These are phyloP conservation scores for Caenorhabditis sp. DNA, from an alignment of 2,888 invertebrate species.

Conservation along the genomic window DNA sequence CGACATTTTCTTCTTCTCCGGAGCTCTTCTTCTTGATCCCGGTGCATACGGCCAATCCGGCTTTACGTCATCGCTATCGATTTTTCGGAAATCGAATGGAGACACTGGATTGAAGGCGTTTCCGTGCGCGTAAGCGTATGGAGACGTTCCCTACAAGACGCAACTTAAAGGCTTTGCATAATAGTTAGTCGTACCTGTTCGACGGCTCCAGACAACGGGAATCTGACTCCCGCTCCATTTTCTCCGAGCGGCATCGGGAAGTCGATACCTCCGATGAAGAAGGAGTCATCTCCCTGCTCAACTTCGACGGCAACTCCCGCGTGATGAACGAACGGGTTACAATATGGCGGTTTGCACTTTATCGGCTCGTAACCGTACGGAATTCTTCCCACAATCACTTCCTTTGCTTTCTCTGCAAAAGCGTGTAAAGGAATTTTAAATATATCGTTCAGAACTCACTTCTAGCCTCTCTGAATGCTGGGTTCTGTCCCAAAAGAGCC, in stretches of 20 bases:
- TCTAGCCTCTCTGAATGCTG: conserved; percentile 73
- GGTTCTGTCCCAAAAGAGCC: conserved; percentile 70
- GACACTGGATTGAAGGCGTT: conserved; percentile 74
- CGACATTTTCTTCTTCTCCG: conserved; percentile 34
- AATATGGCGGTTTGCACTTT: conserved; percentile 77
- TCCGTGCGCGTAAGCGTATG: conserved; percentile 74
- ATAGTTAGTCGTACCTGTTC: conserved; percentile 66
- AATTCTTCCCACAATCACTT: conserved; percentile 72
- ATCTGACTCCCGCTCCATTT: conserved; percentile 73
- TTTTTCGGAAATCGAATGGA: conserved; percentile 67
- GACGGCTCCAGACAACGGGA: conserved; percentile 74
- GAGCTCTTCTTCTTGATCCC: conserved; percentile 40
- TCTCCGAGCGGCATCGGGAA: conserved; percentile 74
- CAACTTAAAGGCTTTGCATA: background rate
- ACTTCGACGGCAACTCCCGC: conserved; percentile 74
- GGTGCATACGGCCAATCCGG: conserved; percentile 57
- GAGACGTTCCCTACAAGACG: conserved; percentile 69
- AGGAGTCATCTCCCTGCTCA: conserved; percentile 73
- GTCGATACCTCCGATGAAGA: conserved; percentile 75
- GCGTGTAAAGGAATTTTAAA: background rate
- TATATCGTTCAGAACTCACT: conserved; percentile 51
- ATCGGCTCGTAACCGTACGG: conserved; percentile 77
- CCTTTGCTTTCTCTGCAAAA: conserved; percentile 70
- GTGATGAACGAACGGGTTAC: conserved; percentile 76
- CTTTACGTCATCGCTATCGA: conserved; percentile 56